phyloP scores from a whole-genome alignment of 2,888 invertebrate genomes.

The Saturnia japonica region DNA sequence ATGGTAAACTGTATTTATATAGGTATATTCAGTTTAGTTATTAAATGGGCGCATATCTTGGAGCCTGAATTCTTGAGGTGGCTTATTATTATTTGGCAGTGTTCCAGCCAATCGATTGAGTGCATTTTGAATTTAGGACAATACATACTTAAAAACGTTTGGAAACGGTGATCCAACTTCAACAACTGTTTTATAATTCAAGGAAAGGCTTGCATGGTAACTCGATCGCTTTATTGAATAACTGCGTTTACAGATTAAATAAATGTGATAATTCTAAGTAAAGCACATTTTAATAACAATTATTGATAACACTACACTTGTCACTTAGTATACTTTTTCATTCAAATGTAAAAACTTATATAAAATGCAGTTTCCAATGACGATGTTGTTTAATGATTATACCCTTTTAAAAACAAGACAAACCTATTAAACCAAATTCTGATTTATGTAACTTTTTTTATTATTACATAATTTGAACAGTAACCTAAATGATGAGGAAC shows the following conservation, averaged over 20 bases:
- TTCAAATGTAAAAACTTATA: background rate
- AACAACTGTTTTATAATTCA: constrained; percentile 3
- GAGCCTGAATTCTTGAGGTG: constrained; percentile 42
- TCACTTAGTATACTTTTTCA: background rate
- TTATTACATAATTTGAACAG: background rate
- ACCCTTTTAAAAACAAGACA: background rate
- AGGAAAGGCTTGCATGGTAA: constrained; percentile 16
- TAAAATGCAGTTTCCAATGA: background rate
- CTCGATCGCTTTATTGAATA: background rate
- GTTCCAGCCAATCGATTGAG: constrained; percentile 40
- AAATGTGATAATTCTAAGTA: background rate
- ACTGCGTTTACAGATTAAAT: background rate
- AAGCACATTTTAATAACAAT: background rate
- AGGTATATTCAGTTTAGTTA: background rate
- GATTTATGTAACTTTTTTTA: background rate
- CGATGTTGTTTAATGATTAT: background rate
- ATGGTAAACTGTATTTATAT: constrained; percentile 26
- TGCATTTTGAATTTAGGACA: constrained; percentile 46
- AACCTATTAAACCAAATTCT: background rate
- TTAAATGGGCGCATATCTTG: constrained; percentile 28
- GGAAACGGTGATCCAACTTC: background rate
- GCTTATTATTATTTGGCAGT: constrained; percentile 41
- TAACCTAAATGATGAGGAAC: background rate
- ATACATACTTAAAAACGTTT: constrained; percentile 27
- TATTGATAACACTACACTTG: background rate